Base-by-base conservation (phyloP, 1,140 invertebrate genomes). In the Ostrea denselamellosa region DNA sequence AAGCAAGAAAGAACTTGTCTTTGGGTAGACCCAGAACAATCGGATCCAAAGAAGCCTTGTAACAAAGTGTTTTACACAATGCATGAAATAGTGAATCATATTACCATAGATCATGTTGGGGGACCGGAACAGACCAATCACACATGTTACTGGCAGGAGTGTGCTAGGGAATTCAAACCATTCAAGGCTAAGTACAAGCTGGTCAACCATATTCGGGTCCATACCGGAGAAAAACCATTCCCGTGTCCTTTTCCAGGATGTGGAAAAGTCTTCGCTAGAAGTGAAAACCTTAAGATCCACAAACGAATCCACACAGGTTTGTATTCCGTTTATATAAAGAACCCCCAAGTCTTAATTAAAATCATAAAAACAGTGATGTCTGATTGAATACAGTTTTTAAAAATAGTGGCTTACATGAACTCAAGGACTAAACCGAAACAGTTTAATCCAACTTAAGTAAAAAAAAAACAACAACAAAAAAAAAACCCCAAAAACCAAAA, bases 111-210 rank as follows among this genome's bases (percentile, higher is more conserved):
- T 93, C 99, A 99, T 95, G 98, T 99, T 89, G 98, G 98, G 22
- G 98, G 98, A 17, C 94, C 94, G 10, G 94, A 95, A 84, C 94
- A 95, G 88, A 98, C 98, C 87, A 98, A 98, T 93, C 99, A 99
- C 96, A 97, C 98, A 86, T 99, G 99, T 94, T 99, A 97, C 95
- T 95, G 94, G 94, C 92, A 94, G 85, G 92, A 93, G 62, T 99
- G 99, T 95, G 96, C 97, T 68, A 96, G 99, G 82, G 98, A 99
- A 94, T 98, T 98, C 0, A 96, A 98, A 86, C 98, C 99, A 51
- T 99, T 99, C 96, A 99, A 99, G 96, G 99, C 99, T 95, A 99
- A 99, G 96, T 99, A 99, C 96, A 99, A 99, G 96, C 96, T 99
- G 93, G 99, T 99, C 92, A 99, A 99, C 95, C 99, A 99, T 95